These are phyloP conservation scores for Bergia sp. DNA, from an alignment of 92 coral and sea anemone species.

Conservation along the genomic window DNA sequence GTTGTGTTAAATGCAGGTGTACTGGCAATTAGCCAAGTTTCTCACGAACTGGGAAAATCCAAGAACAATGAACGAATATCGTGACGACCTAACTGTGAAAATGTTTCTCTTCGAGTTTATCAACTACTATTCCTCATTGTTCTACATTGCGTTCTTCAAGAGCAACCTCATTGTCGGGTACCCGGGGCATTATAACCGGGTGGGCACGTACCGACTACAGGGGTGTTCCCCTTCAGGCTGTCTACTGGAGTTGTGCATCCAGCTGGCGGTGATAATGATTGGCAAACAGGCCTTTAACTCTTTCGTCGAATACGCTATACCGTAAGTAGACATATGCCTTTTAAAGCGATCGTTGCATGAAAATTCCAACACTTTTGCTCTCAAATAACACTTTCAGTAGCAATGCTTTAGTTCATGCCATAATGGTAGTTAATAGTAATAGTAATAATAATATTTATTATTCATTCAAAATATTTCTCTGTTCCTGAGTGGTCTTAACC, in stretches of 20 bases:
- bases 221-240: slow-evolving; percentile 60
- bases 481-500: no score
- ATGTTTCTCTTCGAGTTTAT: no score
- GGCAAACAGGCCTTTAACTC: no score
- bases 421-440: no score
- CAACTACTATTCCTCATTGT: slow-evolving; percentile 54
- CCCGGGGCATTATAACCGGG: slow-evolving; percentile 49
- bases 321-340: slow-evolving; percentile 41
- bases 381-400: no score
- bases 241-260: no score
- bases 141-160: slow-evolving; percentile 62
- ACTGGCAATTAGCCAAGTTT: slow-evolving; percentile 52
- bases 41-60: slow-evolving; percentile 67
- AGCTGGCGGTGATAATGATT: no score
- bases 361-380: no score
- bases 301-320: slow-evolving; percentile 44
- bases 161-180: slow-evolving; percentile 48
- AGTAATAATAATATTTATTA: no score
- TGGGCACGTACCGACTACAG: slow-evolving; percentile 33
- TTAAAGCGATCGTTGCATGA: not conserved
- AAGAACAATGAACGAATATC: slow-evolving; percentile 52
- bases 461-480: no score
- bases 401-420: no score
- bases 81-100: slow-evolving; percentile 54
- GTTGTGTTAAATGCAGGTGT: slow-evolving; percentile 8